Evolutionary conservation across 2,797 vertebrate genomes (phyloP).

Genomic region (Chrysocyon brachyurus): DNA sequence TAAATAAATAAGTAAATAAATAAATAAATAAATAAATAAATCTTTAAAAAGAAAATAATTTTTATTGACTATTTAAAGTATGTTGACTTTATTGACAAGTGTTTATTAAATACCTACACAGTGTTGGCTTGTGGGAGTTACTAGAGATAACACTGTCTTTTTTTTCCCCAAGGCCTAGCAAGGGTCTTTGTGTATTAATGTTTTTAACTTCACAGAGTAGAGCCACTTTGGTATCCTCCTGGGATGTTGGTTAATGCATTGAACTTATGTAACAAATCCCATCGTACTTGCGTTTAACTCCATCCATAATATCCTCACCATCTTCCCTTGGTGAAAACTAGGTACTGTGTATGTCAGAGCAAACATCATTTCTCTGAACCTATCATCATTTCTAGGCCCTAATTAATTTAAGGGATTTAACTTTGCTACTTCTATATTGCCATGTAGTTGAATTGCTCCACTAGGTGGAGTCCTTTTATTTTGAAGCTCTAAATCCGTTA

Average conservation of each 20-base stretch:
- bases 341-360: background rate
- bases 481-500: background rate
- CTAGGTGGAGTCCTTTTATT: conserved; percentile 68
- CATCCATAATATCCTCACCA: background rate
- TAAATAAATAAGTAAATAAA: no score
- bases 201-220: background rate
- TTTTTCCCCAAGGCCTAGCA: background rate
- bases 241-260: background rate
- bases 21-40: no score
- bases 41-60: background rate
- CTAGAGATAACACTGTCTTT: background rate
- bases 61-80: background rate
- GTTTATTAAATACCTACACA: background rate
- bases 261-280: background rate
- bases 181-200: accelerated
- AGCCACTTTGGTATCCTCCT: background rate
- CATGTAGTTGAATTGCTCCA: background rate
- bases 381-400: background rate
- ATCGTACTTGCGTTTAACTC: background rate
- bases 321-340: background rate
- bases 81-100: background rate
- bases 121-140: background rate
- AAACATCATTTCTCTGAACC: background rate
- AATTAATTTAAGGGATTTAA: background rate
- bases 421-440: background rate